These are phyloP conservation scores for Elaphurus davidianus DNA, from an alignment of 2,113 vertebrate genomes.

Conservation along the genomic window DNA sequence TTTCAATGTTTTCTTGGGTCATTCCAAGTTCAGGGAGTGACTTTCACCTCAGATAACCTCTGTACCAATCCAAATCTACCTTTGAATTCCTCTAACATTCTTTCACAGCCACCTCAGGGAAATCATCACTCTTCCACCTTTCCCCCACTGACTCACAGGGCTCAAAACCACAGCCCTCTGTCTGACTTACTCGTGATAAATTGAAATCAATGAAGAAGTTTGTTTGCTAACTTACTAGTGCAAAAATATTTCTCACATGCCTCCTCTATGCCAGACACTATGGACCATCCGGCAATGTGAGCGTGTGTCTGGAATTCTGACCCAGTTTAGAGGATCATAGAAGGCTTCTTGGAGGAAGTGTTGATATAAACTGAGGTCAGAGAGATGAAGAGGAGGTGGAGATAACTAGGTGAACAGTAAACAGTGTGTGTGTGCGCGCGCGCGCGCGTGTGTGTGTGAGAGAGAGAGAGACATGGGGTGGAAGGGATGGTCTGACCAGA, in stretches of 20 bases:
- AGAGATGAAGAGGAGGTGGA: not conserved
- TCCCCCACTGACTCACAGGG: not conserved
- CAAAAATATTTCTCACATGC: not conserved
- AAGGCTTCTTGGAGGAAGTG: not conserved
- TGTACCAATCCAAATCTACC: not conserved
- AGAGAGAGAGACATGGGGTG: not conserved
- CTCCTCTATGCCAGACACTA: not conserved
- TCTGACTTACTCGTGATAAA: not conserved
- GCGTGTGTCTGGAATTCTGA: not conserved
- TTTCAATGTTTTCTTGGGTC: not conserved
- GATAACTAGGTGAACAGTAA: not conserved
- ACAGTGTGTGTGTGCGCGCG: not conserved
- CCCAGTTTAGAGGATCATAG: not conserved
- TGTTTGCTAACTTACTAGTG: not conserved
- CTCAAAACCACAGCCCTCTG: not conserved
- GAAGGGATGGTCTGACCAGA: not conserved
- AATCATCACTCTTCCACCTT: not conserved
- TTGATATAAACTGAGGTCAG: not conserved
- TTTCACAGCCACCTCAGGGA: not conserved
- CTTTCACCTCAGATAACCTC: conserved; percentile 27
- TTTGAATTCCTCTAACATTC: conserved; percentile 16
- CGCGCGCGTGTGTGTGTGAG: not conserved
- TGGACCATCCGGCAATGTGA: fast-evolving
- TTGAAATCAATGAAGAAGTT: not conserved
- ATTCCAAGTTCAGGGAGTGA: conserved; percentile 3